These are phyloP conservation scores for Cepaea nemoralis DNA, from an alignment of 1,140 invertebrate species.

Conservation along the genomic window DNA sequence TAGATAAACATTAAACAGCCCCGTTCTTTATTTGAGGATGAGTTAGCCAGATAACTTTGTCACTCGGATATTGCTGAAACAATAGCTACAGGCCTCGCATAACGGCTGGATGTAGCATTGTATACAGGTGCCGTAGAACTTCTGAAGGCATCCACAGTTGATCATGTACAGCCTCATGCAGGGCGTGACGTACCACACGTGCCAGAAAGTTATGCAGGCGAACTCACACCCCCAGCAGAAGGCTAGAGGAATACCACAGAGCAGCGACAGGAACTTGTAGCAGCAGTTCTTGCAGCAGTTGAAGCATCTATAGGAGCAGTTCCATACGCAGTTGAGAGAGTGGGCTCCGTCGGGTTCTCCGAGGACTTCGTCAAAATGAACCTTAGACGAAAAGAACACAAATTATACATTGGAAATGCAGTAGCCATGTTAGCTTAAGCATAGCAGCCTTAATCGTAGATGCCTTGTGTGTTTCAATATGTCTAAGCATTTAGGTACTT, in stretches of 20 bases:
- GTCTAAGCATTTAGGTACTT: too few species aligned
- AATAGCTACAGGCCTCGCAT: slow-evolving; percentile 77
- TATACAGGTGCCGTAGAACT: slow-evolving; percentile 75
- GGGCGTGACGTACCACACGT: slow-evolving; percentile 71
- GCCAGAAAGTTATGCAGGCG: slow-evolving; percentile 79
- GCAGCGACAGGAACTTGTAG: slow-evolving; percentile 79
- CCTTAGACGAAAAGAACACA: slow-evolving; percentile 42
- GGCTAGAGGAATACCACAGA: slow-evolving; percentile 79
- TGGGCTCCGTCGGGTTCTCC: slow-evolving; percentile 82
- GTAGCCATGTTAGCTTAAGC: too few species aligned
- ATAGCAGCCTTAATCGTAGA: too few species aligned
- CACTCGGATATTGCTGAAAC: slow-evolving; percentile 78
- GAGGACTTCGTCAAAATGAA: slow-evolving; percentile 81
- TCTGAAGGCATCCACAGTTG: slow-evolving; percentile 77
- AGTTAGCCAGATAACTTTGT: slow-evolving; percentile 33
- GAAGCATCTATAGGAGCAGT: slow-evolving; percentile 80
- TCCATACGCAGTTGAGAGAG: slow-evolving; percentile 82
- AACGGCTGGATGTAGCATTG: slow-evolving; percentile 78
- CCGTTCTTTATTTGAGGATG: not conserved
- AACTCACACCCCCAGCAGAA: slow-evolving; percentile 80
- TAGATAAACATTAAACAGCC: not conserved
- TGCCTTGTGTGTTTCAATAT: too few species aligned
- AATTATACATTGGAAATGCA: too few species aligned
- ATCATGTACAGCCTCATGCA: slow-evolving; percentile 70
- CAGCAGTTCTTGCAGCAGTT: slow-evolving; percentile 78